Evolutionary conservation across 2,888 invertebrate genomes (phyloP).

Genomic region (Hermaeophaga mercurialis): DNA sequence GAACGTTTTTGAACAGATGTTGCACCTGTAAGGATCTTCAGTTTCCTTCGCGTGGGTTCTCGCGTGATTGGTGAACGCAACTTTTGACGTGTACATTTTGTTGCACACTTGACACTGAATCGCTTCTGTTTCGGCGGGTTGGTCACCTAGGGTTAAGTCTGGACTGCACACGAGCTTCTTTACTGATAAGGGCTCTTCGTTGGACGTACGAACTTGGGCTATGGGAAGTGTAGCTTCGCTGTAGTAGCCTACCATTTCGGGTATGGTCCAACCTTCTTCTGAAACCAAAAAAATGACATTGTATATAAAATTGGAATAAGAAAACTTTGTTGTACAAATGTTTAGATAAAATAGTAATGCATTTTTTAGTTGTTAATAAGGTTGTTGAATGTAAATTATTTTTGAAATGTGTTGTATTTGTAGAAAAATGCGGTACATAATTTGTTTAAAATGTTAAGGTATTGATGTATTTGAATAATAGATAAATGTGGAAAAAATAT

Average conservation of each 20-base stretch:
- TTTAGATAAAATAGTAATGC: no score
- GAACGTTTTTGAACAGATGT: conserved; percentile 89
- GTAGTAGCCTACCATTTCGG: conserved; percentile 63
- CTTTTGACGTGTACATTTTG: conserved; percentile 54
- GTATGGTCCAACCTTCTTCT: conserved; percentile 59
- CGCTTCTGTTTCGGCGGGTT: conserved; percentile 32
- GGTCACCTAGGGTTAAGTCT: conserved; percentile 56
- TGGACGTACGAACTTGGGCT: conserved; percentile 51
- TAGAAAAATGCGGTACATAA: no score
- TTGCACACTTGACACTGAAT: conserved; percentile 57
- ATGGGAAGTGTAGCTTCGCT: conserved; percentile 56
- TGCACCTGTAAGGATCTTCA: conserved; percentile 78
- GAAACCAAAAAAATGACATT: conserved; percentile 55
- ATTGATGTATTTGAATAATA: no score
- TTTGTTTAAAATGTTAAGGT: no score
- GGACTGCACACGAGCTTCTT: conserved; percentile 67
- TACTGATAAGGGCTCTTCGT: conserved; percentile 51
- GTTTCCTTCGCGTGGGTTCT: conserved; percentile 53
- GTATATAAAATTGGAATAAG: conserved; percentile 28
- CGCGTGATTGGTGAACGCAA: conserved; percentile 52
- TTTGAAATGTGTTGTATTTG: no score
- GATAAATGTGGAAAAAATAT: no score
- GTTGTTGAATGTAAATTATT: no score
- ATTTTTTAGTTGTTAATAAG: no score
- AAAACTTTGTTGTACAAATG: not conserved